Percentiles rank a stretch among this genome's conserved stretches.
Conservation (phyloP, 2,797 vertebrate species). For the Parambassis ranga region DNA sequence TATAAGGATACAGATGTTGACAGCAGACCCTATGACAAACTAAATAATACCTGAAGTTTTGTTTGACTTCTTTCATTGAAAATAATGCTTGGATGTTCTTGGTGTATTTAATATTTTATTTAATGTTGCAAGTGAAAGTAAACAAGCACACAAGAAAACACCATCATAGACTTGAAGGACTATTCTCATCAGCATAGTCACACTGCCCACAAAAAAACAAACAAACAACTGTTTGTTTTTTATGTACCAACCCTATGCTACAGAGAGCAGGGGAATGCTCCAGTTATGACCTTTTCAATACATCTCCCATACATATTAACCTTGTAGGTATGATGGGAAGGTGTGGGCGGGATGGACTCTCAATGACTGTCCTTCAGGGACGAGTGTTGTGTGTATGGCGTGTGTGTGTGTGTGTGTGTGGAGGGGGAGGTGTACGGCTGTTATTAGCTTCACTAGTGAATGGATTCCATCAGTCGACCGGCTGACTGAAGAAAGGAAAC, state of each 20-base stretch:
- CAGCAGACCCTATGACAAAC: not conserved
- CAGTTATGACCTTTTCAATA: slow-evolving; percentile 69
- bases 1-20: slow-evolving; percentile 32
- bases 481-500: slow-evolving; percentile 68
- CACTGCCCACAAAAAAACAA: slow-evolving; percentile 18
- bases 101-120: not conserved
- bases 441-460: slow-evolving; percentile 71
- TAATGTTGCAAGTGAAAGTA: not conserved
- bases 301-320: slow-evolving; percentile 72
- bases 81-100: not conserved
- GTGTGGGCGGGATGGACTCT: slow-evolving; percentile 65
- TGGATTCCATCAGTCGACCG: slow-evolving; percentile 69
- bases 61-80: not conserved
- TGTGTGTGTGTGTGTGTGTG: slow-evolving; percentile 25
- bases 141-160: not conserved
- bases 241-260: slow-evolving; percentile 19
- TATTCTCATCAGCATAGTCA: slow-evolving; percentile 2
- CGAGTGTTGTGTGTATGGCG: slow-evolving; percentile 50
- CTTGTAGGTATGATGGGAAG: slow-evolving; percentile 65
- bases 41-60: not conserved
- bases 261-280: slow-evolving; percentile 25
- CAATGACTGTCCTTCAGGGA: slow-evolving; percentile 75
- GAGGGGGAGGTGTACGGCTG: slow-evolving; percentile 54
- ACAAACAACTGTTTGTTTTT: slow-evolving; percentile 49
- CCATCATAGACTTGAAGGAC: not conserved